Evolutionary conservation across 1,140 invertebrate genomes (phyloP).

Genomic region (Kradibia gibbosae): DNA sequence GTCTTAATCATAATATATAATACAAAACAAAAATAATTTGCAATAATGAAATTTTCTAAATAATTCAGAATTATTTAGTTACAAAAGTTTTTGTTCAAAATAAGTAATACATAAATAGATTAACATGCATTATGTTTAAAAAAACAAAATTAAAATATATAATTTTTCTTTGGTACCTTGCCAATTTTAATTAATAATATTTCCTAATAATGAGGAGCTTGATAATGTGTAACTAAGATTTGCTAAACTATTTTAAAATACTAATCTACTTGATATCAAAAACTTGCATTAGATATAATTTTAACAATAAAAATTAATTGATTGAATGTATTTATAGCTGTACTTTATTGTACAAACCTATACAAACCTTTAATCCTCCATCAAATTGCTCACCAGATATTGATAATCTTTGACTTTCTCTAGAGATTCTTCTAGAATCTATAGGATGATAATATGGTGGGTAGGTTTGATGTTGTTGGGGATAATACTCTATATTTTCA

Average conservation of each 20-base stretch:
- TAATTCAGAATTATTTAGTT: too few relatives aligned
- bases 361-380: constrained; percentile 67
- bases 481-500: constrained; percentile 87
- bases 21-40: neutral
- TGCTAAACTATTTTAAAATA: too few relatives aligned
- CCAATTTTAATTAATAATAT: too few relatives aligned
- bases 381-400: constrained; percentile 74
- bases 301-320: too few relatives aligned
- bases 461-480: constrained; percentile 70
- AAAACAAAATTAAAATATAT: too few relatives aligned
- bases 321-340: too few relatives aligned
- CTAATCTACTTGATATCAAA: too few relatives aligned
- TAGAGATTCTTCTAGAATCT: constrained; percentile 65
- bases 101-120: neutral
- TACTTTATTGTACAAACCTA: neutral
- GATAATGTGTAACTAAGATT: too few relatives aligned
- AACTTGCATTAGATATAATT: too few relatives aligned
- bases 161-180: too few relatives aligned
- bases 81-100: neutral
- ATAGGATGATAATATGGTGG: constrained; percentile 78
- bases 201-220: too few relatives aligned
- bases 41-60: neutral
- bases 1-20: neutral
- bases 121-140: too few relatives aligned
- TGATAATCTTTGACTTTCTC: constrained; percentile 66